phyloP scores from a whole-genome alignment of 2,113 vertebrate species.

The Peromyscus leucopus region DNA sequence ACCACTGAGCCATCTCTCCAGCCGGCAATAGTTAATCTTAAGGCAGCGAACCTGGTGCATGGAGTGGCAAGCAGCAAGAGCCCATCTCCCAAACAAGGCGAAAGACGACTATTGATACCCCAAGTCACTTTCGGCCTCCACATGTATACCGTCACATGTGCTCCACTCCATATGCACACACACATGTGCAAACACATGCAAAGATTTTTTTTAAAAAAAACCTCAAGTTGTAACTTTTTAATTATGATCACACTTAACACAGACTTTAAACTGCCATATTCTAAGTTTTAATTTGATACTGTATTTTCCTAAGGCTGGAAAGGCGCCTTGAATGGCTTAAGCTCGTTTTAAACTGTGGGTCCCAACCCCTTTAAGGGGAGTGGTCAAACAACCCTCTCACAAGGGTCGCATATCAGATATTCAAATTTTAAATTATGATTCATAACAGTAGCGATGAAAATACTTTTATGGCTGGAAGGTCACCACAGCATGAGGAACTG shows the following conservation, averaged over 20 bases:
- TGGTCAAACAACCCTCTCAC: not conserved
- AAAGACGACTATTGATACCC: not conserved
- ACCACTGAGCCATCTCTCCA: no score
- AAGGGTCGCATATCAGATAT: not conserved
- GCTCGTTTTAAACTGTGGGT: not conserved
- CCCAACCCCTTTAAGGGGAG: not conserved
- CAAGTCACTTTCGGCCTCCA: not conserved
- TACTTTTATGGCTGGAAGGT: not conserved
- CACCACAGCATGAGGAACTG: not conserved
- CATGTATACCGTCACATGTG: not conserved
- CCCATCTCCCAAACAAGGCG: not conserved
- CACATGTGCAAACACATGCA: not conserved
- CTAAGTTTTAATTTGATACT: conserved; percentile 15
- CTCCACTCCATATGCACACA: no score
- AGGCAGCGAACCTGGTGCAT: not conserved
- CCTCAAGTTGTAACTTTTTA: not conserved
- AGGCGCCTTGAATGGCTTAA: not conserved
- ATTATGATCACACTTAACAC: not conserved
- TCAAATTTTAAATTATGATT: not conserved
- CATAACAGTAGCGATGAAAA: not conserved
- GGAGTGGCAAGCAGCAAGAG: not conserved
- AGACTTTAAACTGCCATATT: conserved; percentile 51
- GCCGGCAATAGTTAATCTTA: no score
- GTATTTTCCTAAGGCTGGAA: conserved; percentile 26
- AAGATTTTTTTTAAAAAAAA: not conserved